Percentiles rank a stretch among this genome's conserved stretches.
Evolutionary conservation across 1,140 invertebrate genomes (phyloP).

Genomic region (Musca domestica): DNA sequence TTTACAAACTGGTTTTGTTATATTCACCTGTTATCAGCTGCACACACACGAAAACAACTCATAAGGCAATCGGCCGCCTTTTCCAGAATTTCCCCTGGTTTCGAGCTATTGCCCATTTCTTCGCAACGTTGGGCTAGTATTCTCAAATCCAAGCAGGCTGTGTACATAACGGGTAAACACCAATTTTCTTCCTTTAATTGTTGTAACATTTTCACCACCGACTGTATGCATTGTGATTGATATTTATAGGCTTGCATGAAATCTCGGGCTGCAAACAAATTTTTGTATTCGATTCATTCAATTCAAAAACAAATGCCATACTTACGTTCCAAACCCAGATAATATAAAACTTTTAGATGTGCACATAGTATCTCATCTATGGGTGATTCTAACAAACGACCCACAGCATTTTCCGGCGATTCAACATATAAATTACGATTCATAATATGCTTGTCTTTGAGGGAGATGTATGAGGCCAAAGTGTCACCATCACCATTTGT

Average conservation of each 20-base stretch:
- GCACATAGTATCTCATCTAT: conserved; percentile 77
- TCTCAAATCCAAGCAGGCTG: conserved; percentile 83
- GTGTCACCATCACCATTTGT: conserved; percentile 43
- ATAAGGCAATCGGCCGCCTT: conserved; percentile 94
- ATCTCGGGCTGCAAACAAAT: conserved; percentile 58
- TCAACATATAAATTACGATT: conserved; percentile 69
- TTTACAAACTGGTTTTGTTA: background rate
- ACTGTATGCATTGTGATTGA: conserved; percentile 75
- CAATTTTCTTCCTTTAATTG: conserved; percentile 94
- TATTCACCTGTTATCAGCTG: conserved; percentile 75
- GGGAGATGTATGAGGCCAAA: conserved; percentile 67
- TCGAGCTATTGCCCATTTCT: conserved; percentile 54
- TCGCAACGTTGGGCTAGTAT: conserved; percentile 80
- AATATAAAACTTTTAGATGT: conserved; percentile 66
- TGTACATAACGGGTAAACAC: conserved; percentile 88
- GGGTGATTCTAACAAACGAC: conserved; percentile 69
- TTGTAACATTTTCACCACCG: conserved; percentile 81
- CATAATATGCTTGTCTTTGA: conserved; percentile 72
- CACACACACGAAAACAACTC: conserved; percentile 92
- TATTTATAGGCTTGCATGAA: conserved; percentile 74
- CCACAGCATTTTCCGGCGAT: conserved; percentile 67
- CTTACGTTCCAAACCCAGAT: conserved; percentile 55
- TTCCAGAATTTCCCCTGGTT: conserved; percentile 78
- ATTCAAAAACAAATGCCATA: background rate
- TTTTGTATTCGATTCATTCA: too few species aligned